Conservation (phyloP, 2,113 vertebrate genomes). For the Sitta europaea region DNA sequence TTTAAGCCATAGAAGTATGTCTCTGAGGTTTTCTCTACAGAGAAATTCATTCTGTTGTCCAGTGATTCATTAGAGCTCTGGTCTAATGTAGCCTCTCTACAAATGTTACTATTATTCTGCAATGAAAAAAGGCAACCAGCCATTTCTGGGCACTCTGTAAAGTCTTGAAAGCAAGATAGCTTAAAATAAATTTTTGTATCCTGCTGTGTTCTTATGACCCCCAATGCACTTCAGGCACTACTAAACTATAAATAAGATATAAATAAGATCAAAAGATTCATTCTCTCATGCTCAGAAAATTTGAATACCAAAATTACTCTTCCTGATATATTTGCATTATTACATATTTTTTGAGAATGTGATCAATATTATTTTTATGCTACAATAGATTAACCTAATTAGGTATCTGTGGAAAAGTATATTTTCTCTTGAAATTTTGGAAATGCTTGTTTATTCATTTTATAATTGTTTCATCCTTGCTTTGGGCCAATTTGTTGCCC, state of each 20-base stretch:
- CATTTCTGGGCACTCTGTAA: not conserved
- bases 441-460: not conserved
- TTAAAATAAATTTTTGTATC: conserved; percentile 10
- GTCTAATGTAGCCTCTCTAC: not conserved
- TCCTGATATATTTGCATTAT: not conserved
- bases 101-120: not conserved
- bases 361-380: not conserved
- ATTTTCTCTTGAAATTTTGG: not conserved
- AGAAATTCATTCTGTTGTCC: conserved; percentile 44
- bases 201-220: not conserved
- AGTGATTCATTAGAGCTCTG: not conserved
- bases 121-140: not conserved
- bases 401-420: not conserved
- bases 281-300: not conserved
- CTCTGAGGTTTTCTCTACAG: conserved; percentile 64
- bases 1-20: conserved; percentile 72
- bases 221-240: not conserved
- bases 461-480: not conserved
- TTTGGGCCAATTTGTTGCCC: not conserved
- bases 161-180: not conserved
- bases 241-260: not conserved
- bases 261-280: not conserved
- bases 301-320: not conserved
- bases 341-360: not conserved
- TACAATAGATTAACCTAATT: not conserved